Base-by-base conservation (phyloP, 2,113 vertebrate species). In the Brachyhypopomus gauderio region DNA sequence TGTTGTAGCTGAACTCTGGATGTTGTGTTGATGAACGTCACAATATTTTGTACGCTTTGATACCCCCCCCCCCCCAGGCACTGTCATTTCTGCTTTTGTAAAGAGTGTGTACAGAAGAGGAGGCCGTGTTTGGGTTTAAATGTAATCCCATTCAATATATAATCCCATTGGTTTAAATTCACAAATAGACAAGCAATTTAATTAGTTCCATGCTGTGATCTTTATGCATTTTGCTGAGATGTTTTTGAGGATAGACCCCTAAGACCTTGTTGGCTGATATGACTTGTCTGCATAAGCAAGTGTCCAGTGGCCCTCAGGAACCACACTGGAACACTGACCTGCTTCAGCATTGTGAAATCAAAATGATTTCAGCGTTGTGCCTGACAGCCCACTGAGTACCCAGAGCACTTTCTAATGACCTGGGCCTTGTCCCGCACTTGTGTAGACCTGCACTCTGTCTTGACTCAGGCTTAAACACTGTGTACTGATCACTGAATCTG, bases 31-130 rank as follows among this genome's bases (percentile, higher is more conserved):
- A 71, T 71, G 11, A 8, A 60, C 56, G 20, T 16, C 69, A 25
- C 38, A 8, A 30, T 71, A 30, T 71, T 59, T 34, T 80, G 41
- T 34, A 80, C 41, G 60, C 20, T 48, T 38, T 80, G 78, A 17
- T 25, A 36, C 20, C 41, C 45, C 45, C 9, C 45, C 41, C 41
- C 9, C 41, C 30, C 30, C 30, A 30, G 30, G 1, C 41, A 4
- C n/a, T 80, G 12, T 64, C 20, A 73, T 55, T 45, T 67, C 48
- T 48, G 66, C 30, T 62, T 45, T 79, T 72, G 41, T 69, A 41
- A 38, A 78, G 64, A n/a, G 19, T 30, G 55, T 23, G 22, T 4
- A 52, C 16, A 67, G 66, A 70, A 36, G 64, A 36, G 64, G 64
- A 36, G 27, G 64, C 30, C 64, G 36, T 67, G 25, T 64, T 25